Base-by-base conservation (phyloP, 2,888 invertebrate genomes). In the Penaeus monodon region DNA sequence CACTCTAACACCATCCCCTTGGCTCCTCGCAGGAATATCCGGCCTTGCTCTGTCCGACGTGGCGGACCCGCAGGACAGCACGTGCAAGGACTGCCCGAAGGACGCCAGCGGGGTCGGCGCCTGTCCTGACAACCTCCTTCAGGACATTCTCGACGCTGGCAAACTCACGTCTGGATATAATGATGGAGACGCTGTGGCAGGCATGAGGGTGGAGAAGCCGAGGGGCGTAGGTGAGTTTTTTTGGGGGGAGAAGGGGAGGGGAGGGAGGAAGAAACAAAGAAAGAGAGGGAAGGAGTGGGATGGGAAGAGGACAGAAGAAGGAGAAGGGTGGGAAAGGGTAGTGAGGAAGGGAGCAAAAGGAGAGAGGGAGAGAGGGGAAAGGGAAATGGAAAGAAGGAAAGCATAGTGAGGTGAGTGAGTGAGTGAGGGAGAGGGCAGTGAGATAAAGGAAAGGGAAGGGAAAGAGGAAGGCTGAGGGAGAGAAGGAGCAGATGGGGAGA, bases 91-190 rank as follows among this genome's bases (percentile, higher is more conserved):
- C 81, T 89, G 89, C 33, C 79, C 79, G 2, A 64, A 70, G 29
- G 86, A 64, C 1, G 84, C 76, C 49, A 78, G 76, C 24, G 87
- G 84, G 1, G 66, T 27, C n/a, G 84, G 84, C 29, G 79, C 89
- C 73, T 88, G 88, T 74, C 76, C 57, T 22, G 29, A 88, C 49
- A 88, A 88, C 81, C 74, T 88, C 6, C 74, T 88, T n/a, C 74
- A 84, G 29, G 76, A 68, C 14, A 66, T 86, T 2, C 24, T 83
- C 22, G 82, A 64, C 17, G 22, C 63, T 22, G 76, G 57, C 29
- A 82, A 76, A 2, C 86, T 88, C 64, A 88, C 88, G n/a, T 88
- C 88, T 0, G 88, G 88, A 4, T 88, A 88, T 76, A 64, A 27
- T 10, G 79, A 79, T 6, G 79, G 73, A 7, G 73, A 78, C 63